Evolutionary conservation across 2,113 vertebrate species (phyloP), one percentile per base, ranked within the genome.

Genomic region (Tupaia tana): DNA sequence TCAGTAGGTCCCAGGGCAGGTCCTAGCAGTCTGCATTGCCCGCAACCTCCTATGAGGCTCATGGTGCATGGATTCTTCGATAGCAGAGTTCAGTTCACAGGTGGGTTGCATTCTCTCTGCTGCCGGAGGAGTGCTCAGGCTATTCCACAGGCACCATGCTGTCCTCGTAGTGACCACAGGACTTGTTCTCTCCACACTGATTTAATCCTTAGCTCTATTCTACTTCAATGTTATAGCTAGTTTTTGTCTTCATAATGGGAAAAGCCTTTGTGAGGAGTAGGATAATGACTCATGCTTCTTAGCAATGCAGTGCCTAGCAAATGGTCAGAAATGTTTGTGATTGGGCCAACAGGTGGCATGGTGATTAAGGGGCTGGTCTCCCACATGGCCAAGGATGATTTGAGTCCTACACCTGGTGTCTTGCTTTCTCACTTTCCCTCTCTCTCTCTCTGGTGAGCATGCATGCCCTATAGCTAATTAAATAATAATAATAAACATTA

Each of bases 111-210:
- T 9, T 73, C 8, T 54, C 25, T 73, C 16, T 75, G 61, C 7
- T 64, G n/a, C 64, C n/a, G 74, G 9, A 54, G 64, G 15, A 18
- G 16, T 34, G 2, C 9, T 56, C 13, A 20, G 9, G 9, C 19
- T 8, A 8, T 25, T 20, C 3, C 59, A 34, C 1, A 86, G 29
- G 4, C 1, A 80, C 15, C 18, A 27, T 54, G 31, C 4, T 10
- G 3, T 77, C 31, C 43, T 52, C 3, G 56, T 29, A 78, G 1
- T 9, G 22, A n/a, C 9, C 8, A 7, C 0, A 54, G 1, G 15
- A 29, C 58, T 86, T 61, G n/a, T 27, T 43, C 11, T 59, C 63
- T 67, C 43, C 2, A 54, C 7, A 54, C 12, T 43, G 43, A 19
- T 67, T 54, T 78, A 58, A 15, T 20, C 14, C 1, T 24, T 61